Evolutionary conservation across 2,113 vertebrate species (phyloP), one percentile per base, ranked within the genome.

Genomic region (Pseudorasbora parva): DNA sequence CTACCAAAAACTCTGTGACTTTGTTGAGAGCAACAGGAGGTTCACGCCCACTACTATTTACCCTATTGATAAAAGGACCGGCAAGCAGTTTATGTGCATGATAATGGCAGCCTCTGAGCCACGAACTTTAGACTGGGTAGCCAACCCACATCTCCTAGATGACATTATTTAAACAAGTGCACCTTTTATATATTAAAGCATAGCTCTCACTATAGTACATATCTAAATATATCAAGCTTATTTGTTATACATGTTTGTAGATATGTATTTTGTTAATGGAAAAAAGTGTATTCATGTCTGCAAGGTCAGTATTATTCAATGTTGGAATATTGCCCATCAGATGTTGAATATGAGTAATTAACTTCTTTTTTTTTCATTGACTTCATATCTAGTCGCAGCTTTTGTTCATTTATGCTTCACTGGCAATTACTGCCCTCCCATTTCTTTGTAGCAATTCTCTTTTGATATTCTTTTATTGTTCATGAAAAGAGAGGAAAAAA

Each of bases 81-180:
- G 98, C 60, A 98, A 97, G 89, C 97, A 97, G 92, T 99, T 99
- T 91, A 97, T 99, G 97, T 99, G 98, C 94, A 98, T 99, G 97
- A 98, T 99, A 84, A 98, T 99, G 98, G 97, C 98, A 3, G 98
- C 97, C 66, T 99, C 98, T 0, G 98, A 99, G 92, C 98, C 98
- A 2, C 95, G 97, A 80, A 97, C 98, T 2, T 95, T 99, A 2
- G 97, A 99, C 90, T 99, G 98, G 98, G 96, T 99, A 69, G 97
- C 96, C 84, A 97, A 96, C n/a, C 97, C 97, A 81, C 97, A 98
- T 92, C 96, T 99, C 68, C 93, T 99, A 66, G 97, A 99, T 1
- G 98, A 98, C 91, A 96, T 99, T 86, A 98, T 99, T 94, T 99
- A 95, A 79, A 64, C 66, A 86, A 92, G 87, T 91, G 88, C 90